A percentile compares a stretch with the other conserved stretches of the same genome.
These are phyloP conservation scores for Brachyptera putata DNA, from an alignment of 2,888 invertebrate genomes.

Conservation along the genomic window DNA sequence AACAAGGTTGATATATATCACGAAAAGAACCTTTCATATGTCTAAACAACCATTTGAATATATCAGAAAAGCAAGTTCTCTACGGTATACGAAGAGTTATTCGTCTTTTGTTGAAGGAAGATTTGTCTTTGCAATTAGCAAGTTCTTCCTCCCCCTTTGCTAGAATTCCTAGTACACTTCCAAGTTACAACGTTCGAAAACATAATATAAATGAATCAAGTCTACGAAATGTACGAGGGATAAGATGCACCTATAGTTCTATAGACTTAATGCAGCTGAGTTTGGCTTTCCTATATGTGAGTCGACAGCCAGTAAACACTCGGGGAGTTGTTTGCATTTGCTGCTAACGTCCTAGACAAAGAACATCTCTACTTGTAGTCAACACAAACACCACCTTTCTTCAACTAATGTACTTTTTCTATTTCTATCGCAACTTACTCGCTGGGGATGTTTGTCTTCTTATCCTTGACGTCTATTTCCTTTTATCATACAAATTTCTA, in stretches of 20 bases:
- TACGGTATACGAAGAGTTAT: too few relatives aligned
- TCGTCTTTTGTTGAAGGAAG: background rate
- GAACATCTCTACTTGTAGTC: background rate
- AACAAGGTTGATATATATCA: background rate
- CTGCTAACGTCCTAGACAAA: constrained; percentile 18
- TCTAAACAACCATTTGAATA: background rate
- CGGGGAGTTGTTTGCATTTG: background rate
- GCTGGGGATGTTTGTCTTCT: constrained; percentile 12
- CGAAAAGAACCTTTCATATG: background rate
- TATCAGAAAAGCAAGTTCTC: too few relatives aligned
- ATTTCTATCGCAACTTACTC: constrained; percentile 18
- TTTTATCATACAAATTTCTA: too few relatives aligned
- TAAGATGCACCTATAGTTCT: background rate
- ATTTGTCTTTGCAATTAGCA: constrained; percentile 3
- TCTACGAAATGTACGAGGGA: background rate
- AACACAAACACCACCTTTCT: constrained; percentile 1
- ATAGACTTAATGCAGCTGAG: background rate
- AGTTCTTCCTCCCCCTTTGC: background rate
- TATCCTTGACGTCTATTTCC: constrained; percentile 12
- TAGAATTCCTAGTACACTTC: background rate
- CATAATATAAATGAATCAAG: background rate
- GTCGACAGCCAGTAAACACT: background rate
- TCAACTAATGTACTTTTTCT: constrained; percentile 10
- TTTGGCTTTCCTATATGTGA: background rate
- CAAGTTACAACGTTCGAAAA: background rate